Base-by-base conservation (phyloP, 2,113 vertebrate species). In the Malaclemys terrapin region DNA sequence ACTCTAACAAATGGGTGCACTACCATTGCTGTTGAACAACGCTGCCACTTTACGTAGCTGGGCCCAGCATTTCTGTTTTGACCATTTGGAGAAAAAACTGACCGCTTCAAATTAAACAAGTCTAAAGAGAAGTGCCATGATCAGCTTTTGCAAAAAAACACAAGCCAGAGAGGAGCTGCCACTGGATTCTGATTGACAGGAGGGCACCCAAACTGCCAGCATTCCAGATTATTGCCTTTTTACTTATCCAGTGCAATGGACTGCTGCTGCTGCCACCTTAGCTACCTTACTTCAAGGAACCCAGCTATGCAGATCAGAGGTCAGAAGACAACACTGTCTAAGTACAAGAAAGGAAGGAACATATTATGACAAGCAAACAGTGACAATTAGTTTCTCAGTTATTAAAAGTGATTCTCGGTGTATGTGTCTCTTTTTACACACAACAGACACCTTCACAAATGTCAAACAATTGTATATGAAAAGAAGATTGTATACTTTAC, bases 401-500 rank as follows among this genome's bases (percentile, higher is more conserved):
- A 29, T 27, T 24, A 78, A 38, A 38, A 78, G 45, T 47, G 75
- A 45, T 78, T 47, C 12, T 78, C 13, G 22, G 35, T 22, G 8
- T 65, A 11, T 65, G 25, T 42, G 6, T 47, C 38, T 78, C n/a
- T 72, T 47, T 47, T 78, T 47, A 13, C 25, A 3, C 19, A 29
- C 6, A 84, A 81, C 42, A 56, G 8, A 72, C 3, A 80, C 10
- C 25, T 31, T 8, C 16, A 49, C 7, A 56, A 89, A 0, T 1
- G 5, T 45, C 65, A 65, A 50, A 65, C 1, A 88, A 85, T 9
- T 0, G 12, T 20, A 31, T 9, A 4, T n/a, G 65, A 38, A 85
- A 59, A 91, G n/a, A 45, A 19, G 9, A 81, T 2, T 54, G 42
- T 80, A 65, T 29, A 93, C 96, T 31, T 89, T 97, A 99, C 99